Conservation (phyloP, 2,888 invertebrate species). For the Molanna angustata region DNA sequence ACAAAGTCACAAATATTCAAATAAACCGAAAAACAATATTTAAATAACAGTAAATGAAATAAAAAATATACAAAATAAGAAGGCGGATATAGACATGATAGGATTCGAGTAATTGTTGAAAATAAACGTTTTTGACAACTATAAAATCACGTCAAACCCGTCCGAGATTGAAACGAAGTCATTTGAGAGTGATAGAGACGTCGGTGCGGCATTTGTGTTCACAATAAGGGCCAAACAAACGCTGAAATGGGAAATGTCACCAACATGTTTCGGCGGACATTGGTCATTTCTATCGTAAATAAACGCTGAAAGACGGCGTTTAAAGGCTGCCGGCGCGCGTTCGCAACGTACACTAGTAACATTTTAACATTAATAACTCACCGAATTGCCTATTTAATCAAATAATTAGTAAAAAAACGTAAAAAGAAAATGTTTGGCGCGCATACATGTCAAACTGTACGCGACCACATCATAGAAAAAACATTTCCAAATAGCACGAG, state of each 20-base stretch:
- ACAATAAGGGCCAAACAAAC: slow-evolving; percentile 9
- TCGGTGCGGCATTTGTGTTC: too few relatives aligned
- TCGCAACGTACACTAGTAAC: not conserved
- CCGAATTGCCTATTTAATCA: slow-evolving; percentile 4
- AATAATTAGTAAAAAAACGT: slow-evolving; percentile 3
- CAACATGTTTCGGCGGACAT: slow-evolving; percentile 8
- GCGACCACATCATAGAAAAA: slow-evolving; percentile 17
- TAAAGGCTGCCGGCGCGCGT: not conserved
- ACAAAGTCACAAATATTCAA: too few relatives aligned
- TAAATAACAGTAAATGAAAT: too few relatives aligned
- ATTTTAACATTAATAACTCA: slow-evolving; percentile 1
- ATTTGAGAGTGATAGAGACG: too few relatives aligned
- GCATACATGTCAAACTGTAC: slow-evolving; percentile 15
- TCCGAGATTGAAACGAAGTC: too few relatives aligned
- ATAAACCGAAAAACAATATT: too few relatives aligned
- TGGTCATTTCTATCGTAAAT: not conserved
- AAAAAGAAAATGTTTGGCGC: slow-evolving; percentile 16
- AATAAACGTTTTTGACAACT: too few relatives aligned
- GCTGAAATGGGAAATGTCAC: slow-evolving; percentile 10
- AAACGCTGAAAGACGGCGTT: not conserved
- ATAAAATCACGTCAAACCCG: too few relatives aligned
- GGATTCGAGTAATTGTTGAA: too few relatives aligned
- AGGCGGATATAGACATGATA: too few relatives aligned
- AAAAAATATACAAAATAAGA: too few relatives aligned
- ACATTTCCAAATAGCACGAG: not conserved